Evolutionary conservation across 2,888 invertebrate species (phyloP).

Genomic region (Miltochrista miniata): DNA sequence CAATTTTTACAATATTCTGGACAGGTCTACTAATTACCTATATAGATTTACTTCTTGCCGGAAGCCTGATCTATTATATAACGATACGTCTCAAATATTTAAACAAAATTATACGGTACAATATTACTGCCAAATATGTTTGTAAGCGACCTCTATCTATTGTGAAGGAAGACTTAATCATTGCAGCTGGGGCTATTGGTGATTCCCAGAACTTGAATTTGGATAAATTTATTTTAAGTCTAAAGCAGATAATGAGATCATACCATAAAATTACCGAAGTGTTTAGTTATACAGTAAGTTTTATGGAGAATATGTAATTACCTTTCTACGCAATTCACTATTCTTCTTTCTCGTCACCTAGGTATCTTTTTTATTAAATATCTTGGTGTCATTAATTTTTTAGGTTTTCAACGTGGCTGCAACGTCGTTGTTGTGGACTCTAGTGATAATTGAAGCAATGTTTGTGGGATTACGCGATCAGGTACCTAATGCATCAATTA

Average conservation of each 20-base stretch:
- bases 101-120: conserved; percentile 31
- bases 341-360: too few relatives aligned
- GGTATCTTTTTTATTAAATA: too few relatives aligned
- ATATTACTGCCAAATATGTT: conserved; percentile 10
- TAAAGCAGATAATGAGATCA: conserved; percentile 38
- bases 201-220: background rate
- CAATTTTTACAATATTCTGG: conserved; percentile 22
- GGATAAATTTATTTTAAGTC: conserved; percentile 26
- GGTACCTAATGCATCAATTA: conserved; percentile 19
- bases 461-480: conserved; percentile 32
- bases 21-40: conserved; percentile 27
- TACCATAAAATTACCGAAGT: conserved; percentile 34
- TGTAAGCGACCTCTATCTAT: background rate
- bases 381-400: conserved; percentile 9
- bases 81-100: conserved; percentile 33
- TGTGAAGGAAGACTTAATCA: conserved; percentile 4
- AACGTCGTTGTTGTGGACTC: conserved; percentile 40
- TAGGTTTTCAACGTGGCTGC: conserved; percentile 42
- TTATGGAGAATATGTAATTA: too few relatives aligned
- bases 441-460: conserved; percentile 36
- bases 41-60: conserved; percentile 35
- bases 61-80: conserved; percentile 37
- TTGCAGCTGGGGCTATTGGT: background rate
- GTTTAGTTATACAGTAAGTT: conserved; percentile 44
- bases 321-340: too few relatives aligned